These are phyloP conservation scores for Papilio elwesi DNA, from an alignment of 2,888 invertebrate genomes.

Conservation along the genomic window DNA sequence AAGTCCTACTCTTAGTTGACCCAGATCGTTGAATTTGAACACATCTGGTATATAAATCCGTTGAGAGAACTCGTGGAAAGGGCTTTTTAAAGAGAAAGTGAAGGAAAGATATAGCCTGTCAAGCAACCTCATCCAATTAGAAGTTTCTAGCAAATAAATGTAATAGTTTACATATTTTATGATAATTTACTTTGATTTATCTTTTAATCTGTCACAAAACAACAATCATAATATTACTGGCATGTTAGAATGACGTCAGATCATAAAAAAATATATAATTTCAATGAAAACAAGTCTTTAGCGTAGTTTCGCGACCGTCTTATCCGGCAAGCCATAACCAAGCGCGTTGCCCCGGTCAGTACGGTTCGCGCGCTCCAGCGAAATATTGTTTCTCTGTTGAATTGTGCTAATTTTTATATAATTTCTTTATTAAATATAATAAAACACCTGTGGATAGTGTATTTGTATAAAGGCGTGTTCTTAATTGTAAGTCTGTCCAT, in stretches of 20 bases:
- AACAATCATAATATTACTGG: background rate
- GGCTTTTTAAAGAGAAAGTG: no score
- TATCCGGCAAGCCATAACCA: background rate
- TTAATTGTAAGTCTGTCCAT: background rate
- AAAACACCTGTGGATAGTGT: background rate
- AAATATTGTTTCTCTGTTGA: background rate
- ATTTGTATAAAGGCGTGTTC: background rate
- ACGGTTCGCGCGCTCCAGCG: background rate
- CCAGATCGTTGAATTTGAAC: no score
- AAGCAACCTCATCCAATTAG: no score
- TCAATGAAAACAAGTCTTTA: background rate
- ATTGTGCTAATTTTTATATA: background rate
- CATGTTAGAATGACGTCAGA: background rate
- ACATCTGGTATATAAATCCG: no score
- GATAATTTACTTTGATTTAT: no score
- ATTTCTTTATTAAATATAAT: background rate
- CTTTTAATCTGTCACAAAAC: background rate
- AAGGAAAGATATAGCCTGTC: no score
- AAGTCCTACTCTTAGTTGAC: no score
- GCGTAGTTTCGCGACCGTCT: background rate
- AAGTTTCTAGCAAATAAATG: no score
- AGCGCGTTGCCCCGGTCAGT: background rate
- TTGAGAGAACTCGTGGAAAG: no score
- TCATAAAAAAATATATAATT: conserved; percentile 1
- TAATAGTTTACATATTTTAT: no score